Evolutionary conservation across 1,140 invertebrate genomes (phyloP).

Genomic region (Wasmannia auropunctata): DNA sequence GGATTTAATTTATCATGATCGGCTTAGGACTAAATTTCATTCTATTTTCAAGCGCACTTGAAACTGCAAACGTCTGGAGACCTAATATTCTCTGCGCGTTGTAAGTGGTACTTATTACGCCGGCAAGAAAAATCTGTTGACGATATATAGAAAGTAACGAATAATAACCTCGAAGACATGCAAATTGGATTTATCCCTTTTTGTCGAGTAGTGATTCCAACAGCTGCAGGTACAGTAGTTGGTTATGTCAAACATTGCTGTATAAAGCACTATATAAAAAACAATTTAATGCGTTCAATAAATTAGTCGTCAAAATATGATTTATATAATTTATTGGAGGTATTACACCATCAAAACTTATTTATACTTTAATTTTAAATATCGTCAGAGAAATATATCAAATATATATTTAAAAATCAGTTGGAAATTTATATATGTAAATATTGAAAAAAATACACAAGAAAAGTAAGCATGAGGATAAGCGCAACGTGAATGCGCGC

Average conservation of each 20-base stretch:
- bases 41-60: conserved; percentile 52
- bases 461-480: not conserved
- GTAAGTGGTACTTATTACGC: conserved; percentile 34
- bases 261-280: conserved; percentile 5
- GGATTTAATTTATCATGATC: conserved; percentile 58
- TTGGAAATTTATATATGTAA: not conserved
- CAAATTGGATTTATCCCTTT: conserved; percentile 49
- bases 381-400: not conserved
- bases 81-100: conserved; percentile 21
- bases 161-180: conserved; percentile 11
- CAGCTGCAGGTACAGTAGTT: not conserved
- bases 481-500: not conserved
- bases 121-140: conserved; percentile 38
- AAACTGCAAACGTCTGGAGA: conserved; percentile 30
- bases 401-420: not conserved
- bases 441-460: not conserved
- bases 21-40: conserved; percentile 53
- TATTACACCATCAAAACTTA: not conserved
- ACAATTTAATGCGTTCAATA: not conserved
- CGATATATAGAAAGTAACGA: conserved; percentile 28
- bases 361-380: not conserved
- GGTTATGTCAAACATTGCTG: not conserved
- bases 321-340: not conserved
- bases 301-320: not conserved
- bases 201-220: conserved; percentile 18